Base-by-base conservation (phyloP, 2,113 vertebrate species). In the Peucedramus taeniatus region DNA sequence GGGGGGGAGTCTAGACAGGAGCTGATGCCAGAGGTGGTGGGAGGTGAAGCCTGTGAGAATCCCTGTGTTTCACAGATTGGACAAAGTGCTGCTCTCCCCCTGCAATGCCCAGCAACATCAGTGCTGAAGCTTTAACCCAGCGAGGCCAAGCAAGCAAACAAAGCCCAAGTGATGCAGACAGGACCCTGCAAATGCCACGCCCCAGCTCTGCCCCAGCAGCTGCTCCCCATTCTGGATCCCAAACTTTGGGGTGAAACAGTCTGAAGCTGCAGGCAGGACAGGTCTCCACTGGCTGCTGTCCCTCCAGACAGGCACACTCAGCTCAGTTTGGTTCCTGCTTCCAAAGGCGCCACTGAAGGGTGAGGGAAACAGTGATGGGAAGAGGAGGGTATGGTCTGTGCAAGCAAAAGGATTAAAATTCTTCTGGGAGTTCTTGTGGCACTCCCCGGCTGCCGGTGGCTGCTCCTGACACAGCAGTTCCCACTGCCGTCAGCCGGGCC, bases 21-120 rank as follows among this genome's bases (percentile, higher is more conserved):
- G 33, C 10, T 4, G 47, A 7, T 37, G 9, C 8, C 47, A 10
- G 3, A 8, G 28, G 28, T 33, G 2, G 1, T 26, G 54, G 47
- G 39, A 71, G 42, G 39, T 35, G 60, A 50, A 60, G 61, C 44
- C 6, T 42, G 30, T 20, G 47, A n/a, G 51, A 10, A n/a, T 26
- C 22, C 35, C 40, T 47, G 45, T 1, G 1, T 75, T 64, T 70
- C 14, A 18, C 12, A 40, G 44, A 5, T 1, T 0, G 0, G 69
- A 21, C 44, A 47, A 35, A 75, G 49, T 0, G 1, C 59, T 24
- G 56, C 85, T 56, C 14, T 30, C 44, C 1, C 0, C 1, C 57
- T 66, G 63, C 37, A 18, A 6, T 0, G 8, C 3, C 6, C 14
- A 42, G 76, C 5, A 12, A 7, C 20, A 37, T 68, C 28, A 49